phyloP scores from a whole-genome alignment of 2,113 vertebrate genomes.

The Uria lomvia region DNA sequence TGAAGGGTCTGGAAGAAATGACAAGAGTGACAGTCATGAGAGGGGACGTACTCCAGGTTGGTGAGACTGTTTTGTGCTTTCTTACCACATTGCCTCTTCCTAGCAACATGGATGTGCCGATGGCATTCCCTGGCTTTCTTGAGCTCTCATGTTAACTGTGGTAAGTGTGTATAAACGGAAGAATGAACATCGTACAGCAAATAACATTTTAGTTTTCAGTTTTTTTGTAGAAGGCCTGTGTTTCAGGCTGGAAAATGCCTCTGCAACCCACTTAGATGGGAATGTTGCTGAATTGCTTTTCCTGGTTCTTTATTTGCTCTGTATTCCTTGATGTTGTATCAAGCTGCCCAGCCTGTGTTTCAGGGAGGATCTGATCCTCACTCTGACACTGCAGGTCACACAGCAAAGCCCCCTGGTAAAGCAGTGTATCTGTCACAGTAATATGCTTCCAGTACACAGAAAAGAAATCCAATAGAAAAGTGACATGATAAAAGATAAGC shows the following conservation, averaged over 20 bases:
- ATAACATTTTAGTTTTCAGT: background rate
- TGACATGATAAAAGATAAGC: slow-evolving; percentile 62
- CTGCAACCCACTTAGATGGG: background rate
- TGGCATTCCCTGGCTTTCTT: background rate
- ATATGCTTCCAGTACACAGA: slow-evolving; percentile 36
- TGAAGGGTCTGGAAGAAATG: background rate
- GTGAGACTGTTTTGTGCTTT: background rate
- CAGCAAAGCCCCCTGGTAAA: background rate
- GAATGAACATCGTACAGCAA: background rate
- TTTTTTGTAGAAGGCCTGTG: background rate
- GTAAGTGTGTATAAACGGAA: background rate
- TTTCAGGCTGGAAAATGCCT: background rate
- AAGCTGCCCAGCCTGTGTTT: background rate
- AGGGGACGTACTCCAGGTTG: background rate
- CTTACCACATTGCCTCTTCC: background rate
- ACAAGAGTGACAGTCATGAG: background rate
- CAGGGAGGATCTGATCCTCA: background rate
- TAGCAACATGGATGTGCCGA: background rate
- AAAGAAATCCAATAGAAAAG: slow-evolving; percentile 63
- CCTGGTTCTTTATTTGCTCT: background rate
- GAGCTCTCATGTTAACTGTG: background rate
- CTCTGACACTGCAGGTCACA: background rate
- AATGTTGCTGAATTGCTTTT: background rate
- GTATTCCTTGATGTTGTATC: background rate
- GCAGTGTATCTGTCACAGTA: background rate